A percentile compares a stretch with the other conserved stretches of the same genome.
phyloP scores from a whole-genome alignment of 2,888 invertebrate species.

The Ichneumoninae sp. region DNA sequence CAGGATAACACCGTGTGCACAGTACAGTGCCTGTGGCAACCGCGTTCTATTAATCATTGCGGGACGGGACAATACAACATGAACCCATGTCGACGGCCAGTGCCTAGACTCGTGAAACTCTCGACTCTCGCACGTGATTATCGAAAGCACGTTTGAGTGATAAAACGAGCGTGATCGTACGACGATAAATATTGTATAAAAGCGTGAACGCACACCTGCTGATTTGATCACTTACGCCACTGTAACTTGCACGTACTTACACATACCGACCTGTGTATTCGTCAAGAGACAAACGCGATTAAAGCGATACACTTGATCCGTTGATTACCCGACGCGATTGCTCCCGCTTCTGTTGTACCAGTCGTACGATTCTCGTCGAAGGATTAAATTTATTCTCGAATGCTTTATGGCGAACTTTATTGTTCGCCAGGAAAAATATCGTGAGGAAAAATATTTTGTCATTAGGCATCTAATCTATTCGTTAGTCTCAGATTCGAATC shows the following conservation, averaged over 20 bases:
- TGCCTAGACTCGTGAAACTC: constrained; percentile 25
- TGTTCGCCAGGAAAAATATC: too few relatives aligned
- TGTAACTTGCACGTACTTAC: neutral
- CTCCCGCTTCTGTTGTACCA: neutral
- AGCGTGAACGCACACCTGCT: constrained; percentile 39
- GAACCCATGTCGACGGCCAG: constrained; percentile 4
- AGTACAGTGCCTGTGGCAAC: constrained; percentile 13
- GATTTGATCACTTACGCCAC: neutral
- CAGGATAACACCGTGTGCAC: constrained; percentile 39
- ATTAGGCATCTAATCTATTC: neutral
- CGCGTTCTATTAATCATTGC: constrained; percentile 5
- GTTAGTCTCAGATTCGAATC: neutral
- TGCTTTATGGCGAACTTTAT: neutral
- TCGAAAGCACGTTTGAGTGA: constrained; percentile 47
- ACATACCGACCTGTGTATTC: neutral
- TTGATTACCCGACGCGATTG: constrained; percentile 20
- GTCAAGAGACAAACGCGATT: constrained; percentile 2
- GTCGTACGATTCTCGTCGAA: neutral
- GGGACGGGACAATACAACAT: constrained; percentile 20
- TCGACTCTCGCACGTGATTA: constrained; percentile 54
- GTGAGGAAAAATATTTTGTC: neutral
- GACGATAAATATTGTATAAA: constrained; percentile 54
- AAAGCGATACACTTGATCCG: constrained; percentile 13
- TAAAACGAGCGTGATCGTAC: constrained; percentile 57
- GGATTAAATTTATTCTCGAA: constrained; percentile 8